phyloP scores from a whole-genome alignment of 2,888 invertebrate species.

The Eulithis prunata region DNA sequence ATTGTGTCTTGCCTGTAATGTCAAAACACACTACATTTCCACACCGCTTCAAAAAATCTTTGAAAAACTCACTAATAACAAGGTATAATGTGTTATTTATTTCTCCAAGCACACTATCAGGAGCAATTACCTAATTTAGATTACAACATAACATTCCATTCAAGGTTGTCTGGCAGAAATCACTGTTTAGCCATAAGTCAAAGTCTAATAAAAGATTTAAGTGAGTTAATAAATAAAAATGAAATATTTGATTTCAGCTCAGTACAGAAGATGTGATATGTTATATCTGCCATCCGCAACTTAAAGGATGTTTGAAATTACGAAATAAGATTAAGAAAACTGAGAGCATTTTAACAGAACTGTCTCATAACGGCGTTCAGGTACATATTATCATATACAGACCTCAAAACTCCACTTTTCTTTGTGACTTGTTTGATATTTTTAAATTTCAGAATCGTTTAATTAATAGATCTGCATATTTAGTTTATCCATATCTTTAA shows the following conservation, averaged over 20 bases:
- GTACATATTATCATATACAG: not conserved
- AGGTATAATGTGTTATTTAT: not conserved
- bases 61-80: constrained; percentile 9
- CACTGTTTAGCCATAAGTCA: no score
- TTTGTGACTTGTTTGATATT: no score
- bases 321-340: not conserved
- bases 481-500: no score
- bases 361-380: not conserved
- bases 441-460: no score
- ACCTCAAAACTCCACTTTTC: no score
- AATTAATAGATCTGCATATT: no score
- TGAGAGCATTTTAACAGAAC: not conserved
- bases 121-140: no score
- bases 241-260: not conserved
- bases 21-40: not conserved
- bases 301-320: not conserved
- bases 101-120: no score
- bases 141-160: no score
- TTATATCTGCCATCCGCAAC: not conserved
- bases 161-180: no score
- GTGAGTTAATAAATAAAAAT: no score
- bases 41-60: not conserved
- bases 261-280: constrained; percentile 3
- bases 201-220: no score
- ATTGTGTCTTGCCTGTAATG: not conserved